A percentile compares a stretch with the other conserved stretches of the same genome.
Conservation (phyloP, 2,888 invertebrate species). For the Epicampocera succincta region DNA sequence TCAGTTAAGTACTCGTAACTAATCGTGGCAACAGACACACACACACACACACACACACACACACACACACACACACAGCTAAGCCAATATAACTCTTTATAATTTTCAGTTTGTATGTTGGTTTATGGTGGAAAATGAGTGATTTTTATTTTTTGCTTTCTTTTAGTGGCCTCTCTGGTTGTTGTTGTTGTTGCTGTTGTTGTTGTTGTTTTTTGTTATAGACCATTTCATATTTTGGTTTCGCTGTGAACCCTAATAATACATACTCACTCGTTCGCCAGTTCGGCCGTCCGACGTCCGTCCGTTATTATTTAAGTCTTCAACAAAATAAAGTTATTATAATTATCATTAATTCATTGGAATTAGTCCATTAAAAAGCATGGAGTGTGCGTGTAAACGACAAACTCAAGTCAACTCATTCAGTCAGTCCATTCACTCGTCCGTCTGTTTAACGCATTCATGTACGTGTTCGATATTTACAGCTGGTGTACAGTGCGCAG, state of each 20-base stretch:
- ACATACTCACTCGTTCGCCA: neutral
- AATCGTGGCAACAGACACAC: slow-evolving; percentile 54
- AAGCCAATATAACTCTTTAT: slow-evolving; percentile 1
- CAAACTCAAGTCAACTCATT: slow-evolving; percentile 51
- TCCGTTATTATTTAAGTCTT: slow-evolving; percentile 59
- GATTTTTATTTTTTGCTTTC: slow-evolving; percentile 8
- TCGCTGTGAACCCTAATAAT: slow-evolving; percentile 20
- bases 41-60: neutral
- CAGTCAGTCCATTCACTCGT: slow-evolving; percentile 45
- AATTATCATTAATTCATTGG: slow-evolving; percentile 70
- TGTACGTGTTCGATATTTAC: slow-evolving; percentile 27
- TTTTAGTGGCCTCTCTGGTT: slow-evolving; percentile 1
- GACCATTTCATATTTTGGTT: slow-evolving; percentile 1
- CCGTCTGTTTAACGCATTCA: slow-evolving; percentile 44
- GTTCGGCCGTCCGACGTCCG: slow-evolving; percentile 16
- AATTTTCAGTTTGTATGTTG: slow-evolving; percentile 16
- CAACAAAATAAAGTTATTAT: slow-evolving; percentile 69
- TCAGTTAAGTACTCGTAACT: slow-evolving; percentile 69
- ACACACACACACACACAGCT: neutral
- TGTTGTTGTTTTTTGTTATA: too few relatives aligned
- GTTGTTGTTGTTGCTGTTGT: slow-evolving; percentile 19
- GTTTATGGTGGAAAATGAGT: slow-evolving; percentile 35
- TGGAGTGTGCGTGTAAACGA: slow-evolving; percentile 63
- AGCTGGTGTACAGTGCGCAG: slow-evolving; percentile 26
- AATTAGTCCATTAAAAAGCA: slow-evolving; percentile 68